Base-by-base conservation (phyloP, 2,113 vertebrate species). In the Progne subis region DNA sequence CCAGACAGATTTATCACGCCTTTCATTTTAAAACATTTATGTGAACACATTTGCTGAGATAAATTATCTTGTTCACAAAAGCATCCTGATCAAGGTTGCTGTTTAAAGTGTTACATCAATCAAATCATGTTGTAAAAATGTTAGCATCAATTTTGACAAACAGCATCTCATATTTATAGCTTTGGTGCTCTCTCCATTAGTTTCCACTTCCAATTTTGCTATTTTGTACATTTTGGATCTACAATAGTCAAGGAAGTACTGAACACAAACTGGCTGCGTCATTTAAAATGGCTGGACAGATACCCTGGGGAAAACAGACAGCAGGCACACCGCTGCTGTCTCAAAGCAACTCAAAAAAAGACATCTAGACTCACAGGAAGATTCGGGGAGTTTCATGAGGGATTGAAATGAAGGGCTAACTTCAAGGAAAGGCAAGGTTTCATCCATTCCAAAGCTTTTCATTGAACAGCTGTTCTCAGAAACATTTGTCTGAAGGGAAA, bases 11-110 rank as follows among this genome's bases (percentile, higher is more conserved):
- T 98, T 88, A 97, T 95, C 97, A 95, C 26, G 56, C 63, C 70
- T 97, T 96, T 96, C 86, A 94, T 96, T 98, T 97, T 92, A 86
- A 97, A 98, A 97, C 95, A 97, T 97, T 97, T 96, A 96, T 92
- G 85, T 90, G 94, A 97, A 94, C 1, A 0, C 83, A 79, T 87
- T 96, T 91, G 39, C 82, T 75, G 94, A 98, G 96, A 97, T 94
- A 95, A 97, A 94, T 97, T 85, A 96, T 79, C 90, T 95, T 75
- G 84, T 76, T 96, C 97, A 93, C 79, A 94, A 92, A 92, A 96
- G 90, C 90, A 94, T 85, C 92, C 94, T 92, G 82, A 92, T 96
- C 82, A 78, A 95, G 94, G 94, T 71, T 94, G 92, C 95, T 32
- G 4, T 86, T 91, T 96, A 82, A 97, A 92, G 86, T 72, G 79